phyloP scores from a whole-genome alignment of 2,888 invertebrate genomes.

The Pristionchus japonicus region DNA sequence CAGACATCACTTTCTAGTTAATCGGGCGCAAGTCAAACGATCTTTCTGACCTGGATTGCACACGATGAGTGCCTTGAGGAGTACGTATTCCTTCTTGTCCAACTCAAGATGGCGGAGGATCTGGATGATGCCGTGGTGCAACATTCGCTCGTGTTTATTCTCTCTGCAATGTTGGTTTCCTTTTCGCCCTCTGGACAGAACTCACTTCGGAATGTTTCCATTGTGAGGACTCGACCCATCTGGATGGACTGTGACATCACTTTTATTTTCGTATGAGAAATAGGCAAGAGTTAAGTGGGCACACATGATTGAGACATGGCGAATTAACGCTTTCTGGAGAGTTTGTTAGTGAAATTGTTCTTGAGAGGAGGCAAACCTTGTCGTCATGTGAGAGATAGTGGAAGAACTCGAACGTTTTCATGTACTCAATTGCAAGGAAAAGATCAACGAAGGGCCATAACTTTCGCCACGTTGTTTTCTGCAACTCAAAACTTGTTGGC shows the following conservation, averaged over 20 bases:
- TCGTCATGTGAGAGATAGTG: conserved; percentile 1
- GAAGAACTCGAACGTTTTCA: conserved; percentile 31
- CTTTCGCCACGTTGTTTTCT: no score
- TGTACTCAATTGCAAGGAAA: not conserved
- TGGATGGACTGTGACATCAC: not conserved
- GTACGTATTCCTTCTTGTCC: conserved; percentile 40
- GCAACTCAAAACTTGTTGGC: no score
- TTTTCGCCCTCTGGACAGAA: no score
- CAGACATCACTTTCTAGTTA: not conserved
- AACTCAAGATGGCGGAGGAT: not conserved
- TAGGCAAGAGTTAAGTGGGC: not conserved
- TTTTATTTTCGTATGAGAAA: conserved; percentile 2
- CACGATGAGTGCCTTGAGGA: conserved; percentile 24
- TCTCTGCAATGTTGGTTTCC: no score
- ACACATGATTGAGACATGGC: not conserved
- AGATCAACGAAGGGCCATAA: not conserved
- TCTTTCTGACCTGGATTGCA: conserved; percentile 6
- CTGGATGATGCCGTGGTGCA: no score
- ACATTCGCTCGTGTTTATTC: no score
- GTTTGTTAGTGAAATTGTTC: no score
- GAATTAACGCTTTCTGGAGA: not conserved
- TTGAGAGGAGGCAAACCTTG: no score
- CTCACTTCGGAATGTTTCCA: no score
- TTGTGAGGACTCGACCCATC: conserved; percentile 1
- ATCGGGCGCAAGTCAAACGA: no score